These are phyloP conservation scores for Triplophysa tibetana DNA, from an alignment of 2,113 vertebrate species.

Conservation along the genomic window DNA sequence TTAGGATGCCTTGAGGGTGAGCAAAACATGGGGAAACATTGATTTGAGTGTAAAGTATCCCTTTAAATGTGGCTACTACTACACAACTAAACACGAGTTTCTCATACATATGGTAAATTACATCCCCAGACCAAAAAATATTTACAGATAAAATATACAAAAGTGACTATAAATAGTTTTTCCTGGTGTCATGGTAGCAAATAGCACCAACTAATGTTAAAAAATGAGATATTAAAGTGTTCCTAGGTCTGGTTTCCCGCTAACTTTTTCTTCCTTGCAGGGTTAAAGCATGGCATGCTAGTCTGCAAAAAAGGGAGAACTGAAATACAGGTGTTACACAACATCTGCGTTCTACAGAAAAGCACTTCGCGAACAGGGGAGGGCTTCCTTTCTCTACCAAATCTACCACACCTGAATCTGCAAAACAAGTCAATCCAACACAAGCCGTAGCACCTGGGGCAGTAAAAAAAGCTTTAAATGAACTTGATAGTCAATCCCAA, in stretches of 20 bases:
- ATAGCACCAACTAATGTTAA: too few species aligned
- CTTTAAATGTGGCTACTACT: too few species aligned
- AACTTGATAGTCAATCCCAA: neutral
- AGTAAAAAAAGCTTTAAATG: constrained; percentile 6
- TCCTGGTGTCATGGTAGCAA: too few species aligned
- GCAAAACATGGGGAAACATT: too few species aligned
- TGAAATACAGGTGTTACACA: constrained; percentile 48
- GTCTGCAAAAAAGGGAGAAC: constrained; percentile 10
- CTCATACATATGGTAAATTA: too few species aligned
- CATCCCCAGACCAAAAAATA: too few species aligned
- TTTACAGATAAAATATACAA: neutral
- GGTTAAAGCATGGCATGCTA: constrained; percentile 16
- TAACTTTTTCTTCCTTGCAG: constrained; percentile 41
- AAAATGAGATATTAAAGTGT: too few species aligned
- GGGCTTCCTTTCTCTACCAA: constrained; percentile 14
- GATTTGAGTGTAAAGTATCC: too few species aligned
- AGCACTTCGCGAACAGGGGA: constrained; percentile 30
- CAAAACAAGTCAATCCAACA: constrained; percentile 18
- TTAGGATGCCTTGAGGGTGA: too few species aligned
- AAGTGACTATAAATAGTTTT: neutral
- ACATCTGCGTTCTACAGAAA: constrained; percentile 31
- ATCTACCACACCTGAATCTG: neutral
- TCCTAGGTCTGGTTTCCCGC: constrained; percentile 37
- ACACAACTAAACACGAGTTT: too few species aligned
- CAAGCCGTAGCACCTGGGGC: neutral